phyloP scores from a whole-genome alignment of 2,113 vertebrate genomes.

The Marmota flaviventris region DNA sequence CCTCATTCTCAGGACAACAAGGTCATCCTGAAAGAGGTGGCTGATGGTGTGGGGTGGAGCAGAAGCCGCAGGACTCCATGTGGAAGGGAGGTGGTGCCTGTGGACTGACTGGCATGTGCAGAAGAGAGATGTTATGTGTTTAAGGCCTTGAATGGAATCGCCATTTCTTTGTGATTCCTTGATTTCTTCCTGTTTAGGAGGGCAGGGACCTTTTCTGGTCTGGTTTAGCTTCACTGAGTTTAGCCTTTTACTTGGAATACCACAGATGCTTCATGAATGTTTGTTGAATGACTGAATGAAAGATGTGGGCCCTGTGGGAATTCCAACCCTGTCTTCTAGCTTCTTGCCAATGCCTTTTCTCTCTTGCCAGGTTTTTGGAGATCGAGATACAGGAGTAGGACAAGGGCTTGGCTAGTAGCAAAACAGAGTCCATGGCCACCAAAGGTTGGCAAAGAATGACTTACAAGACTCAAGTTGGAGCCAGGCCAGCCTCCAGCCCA shows the following conservation, averaged over 20 bases:
- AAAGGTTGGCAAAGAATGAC: neutral
- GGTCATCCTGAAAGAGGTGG: neutral
- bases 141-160: neutral
- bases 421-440: neutral
- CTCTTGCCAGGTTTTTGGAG: neutral
- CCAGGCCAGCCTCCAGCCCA: neutral
- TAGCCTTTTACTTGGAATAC: neutral
- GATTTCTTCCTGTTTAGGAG: neutral
- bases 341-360: neutral
- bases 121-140: neutral
- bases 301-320: neutral
- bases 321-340: neutral
- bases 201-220: neutral
- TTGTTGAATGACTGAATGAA: constrained; percentile 16
- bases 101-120: neutral
- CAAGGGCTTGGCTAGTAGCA: neutral
- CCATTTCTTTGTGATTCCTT: neutral
- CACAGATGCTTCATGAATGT: neutral
- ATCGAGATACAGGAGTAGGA: neutral
- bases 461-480: neutral
- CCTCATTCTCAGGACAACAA: neutral
- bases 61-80: neutral
- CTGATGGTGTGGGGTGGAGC: neutral
- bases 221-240: neutral
- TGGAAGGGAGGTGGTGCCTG: neutral